Percentiles rank a stretch among this genome's conserved stretches.
Evolutionary conservation across 2,113 vertebrate species (phyloP).

Genomic region (Amazona guildingii): DNA sequence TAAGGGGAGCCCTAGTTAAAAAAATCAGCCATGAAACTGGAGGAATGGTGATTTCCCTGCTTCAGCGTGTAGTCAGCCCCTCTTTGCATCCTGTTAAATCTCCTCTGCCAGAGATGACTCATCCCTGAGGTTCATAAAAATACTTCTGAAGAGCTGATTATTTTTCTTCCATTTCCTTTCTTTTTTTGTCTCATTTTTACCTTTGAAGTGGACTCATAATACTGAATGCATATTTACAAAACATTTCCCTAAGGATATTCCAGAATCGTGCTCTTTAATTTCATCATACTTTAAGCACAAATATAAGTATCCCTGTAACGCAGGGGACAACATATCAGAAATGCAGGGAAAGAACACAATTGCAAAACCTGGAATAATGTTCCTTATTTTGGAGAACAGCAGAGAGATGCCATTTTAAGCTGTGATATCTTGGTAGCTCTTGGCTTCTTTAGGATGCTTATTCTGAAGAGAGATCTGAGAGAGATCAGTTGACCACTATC

Average conservation of each 20-base stretch:
- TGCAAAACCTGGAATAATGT: neutral
- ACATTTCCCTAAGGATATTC: neutral
- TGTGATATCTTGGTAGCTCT: neutral
- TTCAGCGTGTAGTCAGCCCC: neutral
- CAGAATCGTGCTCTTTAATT: neutral
- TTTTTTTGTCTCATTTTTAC: neutral
- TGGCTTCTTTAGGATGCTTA: neutral
- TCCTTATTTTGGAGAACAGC: neutral
- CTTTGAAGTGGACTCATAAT: neutral
- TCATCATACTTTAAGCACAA: neutral
- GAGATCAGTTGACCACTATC: conserved; percentile 25
- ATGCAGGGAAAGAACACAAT: neutral
- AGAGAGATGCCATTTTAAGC: neutral
- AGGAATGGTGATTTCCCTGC: neutral
- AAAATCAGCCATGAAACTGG: neutral
- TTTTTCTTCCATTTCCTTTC: neutral
- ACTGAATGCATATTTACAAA: conserved; percentile 1
- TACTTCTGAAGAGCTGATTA: neutral
- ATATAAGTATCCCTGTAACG: neutral
- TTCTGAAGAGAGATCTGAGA: neutral
- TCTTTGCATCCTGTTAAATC: conserved; percentile 37
- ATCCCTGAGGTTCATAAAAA: conserved; percentile 49
- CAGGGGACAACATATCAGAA: neutral
- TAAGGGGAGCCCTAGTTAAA: neutral
- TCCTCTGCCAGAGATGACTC: conserved; percentile 55